Conservation (phyloP, 2,888 invertebrate species). For the Tetragnatha montana region DNA sequence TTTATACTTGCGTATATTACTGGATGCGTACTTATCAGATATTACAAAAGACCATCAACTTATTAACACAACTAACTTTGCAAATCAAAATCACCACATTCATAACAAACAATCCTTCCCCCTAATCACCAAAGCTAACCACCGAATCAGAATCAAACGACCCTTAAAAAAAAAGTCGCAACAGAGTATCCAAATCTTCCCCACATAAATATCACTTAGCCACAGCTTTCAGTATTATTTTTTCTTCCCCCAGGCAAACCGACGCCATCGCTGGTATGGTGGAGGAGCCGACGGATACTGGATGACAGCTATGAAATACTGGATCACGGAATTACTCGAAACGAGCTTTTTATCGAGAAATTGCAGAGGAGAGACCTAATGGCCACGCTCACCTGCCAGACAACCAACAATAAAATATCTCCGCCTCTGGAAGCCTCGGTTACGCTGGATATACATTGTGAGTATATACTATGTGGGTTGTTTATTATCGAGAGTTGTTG, state of each 20-base stretch:
- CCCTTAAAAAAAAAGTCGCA: background rate
- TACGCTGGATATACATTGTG: conserved; percentile 71
- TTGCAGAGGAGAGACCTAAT: conserved; percentile 67
- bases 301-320: conserved; percentile 62
- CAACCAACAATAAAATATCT: conserved; percentile 71
- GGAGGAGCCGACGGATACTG: conserved; percentile 45
- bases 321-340: conserved; percentile 44
- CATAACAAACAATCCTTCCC: no score
- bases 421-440: conserved; percentile 69
- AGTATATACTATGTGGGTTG: conserved; percentile 23
- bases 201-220: background rate
- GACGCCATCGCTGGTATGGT: conserved; percentile 58
- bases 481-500: no score
- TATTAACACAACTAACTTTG: no score
- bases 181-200: background rate
- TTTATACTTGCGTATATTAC: no score
- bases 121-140: no score
- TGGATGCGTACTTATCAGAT: no score
- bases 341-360: conserved; percentile 67
- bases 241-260: conserved; percentile 51
- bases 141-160: no score
- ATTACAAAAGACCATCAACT: no score
- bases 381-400: conserved; percentile 70
- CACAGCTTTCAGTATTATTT: background rate
- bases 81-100: no score